A percentile compares a stretch with the other conserved stretches of the same genome.
Conservation (phyloP, 2,888 invertebrate species). For the Lepidonotus clava region DNA sequence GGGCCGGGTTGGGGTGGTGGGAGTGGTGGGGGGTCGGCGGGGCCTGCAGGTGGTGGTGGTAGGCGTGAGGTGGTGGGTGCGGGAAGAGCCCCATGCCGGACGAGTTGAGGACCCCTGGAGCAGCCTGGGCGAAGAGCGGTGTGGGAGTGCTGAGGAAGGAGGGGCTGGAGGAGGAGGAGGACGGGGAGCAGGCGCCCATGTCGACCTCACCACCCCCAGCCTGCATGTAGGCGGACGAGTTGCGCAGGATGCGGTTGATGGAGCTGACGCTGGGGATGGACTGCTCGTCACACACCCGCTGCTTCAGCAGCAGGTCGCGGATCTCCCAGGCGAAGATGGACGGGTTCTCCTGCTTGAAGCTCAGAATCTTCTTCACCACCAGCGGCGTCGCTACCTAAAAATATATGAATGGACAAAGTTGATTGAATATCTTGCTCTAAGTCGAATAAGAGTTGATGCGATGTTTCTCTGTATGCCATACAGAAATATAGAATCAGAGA, state of each 20-base stretch:
- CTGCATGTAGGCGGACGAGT: slow-evolving; percentile 60
- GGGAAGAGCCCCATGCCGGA: not conserved
- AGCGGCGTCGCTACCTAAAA: slow-evolving; percentile 94
- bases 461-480: no score
- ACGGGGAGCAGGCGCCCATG: not conserved
- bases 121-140: slow-evolving; percentile 29
- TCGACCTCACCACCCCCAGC: not conserved
- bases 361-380: slow-evolving; percentile 95
- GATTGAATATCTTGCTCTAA: no score
- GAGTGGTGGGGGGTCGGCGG: not conserved
- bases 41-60: not conserved
- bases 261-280: slow-evolving; percentile 95
- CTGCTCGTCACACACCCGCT: slow-evolving; percentile 90
- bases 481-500: not conserved
- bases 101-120: not conserved
- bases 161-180: not conserved
- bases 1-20: not conserved
- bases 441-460: no score
- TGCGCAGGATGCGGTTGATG: slow-evolving; percentile 93
- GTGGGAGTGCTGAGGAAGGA: not conserved
- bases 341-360: slow-evolving; percentile 96
- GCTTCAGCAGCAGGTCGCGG: slow-evolving; percentile 92
- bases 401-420: not conserved
- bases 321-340: slow-evolving; percentile 99
- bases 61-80: not conserved